Conservation (phyloP, 2,797 vertebrate genomes). For the Catostomus latipinnis region DNA sequence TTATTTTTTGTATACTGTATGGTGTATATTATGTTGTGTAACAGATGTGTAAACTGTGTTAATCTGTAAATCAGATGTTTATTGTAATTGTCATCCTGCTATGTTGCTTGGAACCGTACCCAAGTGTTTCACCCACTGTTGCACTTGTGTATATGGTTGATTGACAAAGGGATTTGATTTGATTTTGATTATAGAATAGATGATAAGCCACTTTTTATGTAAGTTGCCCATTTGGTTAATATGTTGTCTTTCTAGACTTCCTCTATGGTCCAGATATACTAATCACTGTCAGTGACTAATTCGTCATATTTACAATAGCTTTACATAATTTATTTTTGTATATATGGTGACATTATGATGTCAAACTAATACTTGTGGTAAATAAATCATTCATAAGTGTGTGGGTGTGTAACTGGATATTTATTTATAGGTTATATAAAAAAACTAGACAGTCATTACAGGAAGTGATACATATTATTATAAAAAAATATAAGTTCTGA, state of each 20-base stretch:
- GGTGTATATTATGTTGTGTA: no score
- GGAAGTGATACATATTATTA: conserved; percentile 8
- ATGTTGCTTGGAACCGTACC: no score
- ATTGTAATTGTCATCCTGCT: no score
- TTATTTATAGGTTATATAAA: neutral
- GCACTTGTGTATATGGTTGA: no score
- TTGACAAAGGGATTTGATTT: no score
- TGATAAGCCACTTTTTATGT: neutral
- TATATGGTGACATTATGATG: neutral
- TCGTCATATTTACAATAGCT: neutral
- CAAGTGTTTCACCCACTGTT: no score
- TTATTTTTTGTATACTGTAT: no score
- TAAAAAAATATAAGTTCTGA: neutral
- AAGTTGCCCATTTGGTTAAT: neutral
- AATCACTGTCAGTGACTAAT: neutral
- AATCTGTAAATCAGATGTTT: no score
- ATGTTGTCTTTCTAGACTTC: neutral
- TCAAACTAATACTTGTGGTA: neutral
- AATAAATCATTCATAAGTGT: conserved; percentile 5
- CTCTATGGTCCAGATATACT: conserved; percentile 8
- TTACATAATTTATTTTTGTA: conserved; percentile 12
- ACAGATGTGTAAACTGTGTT: no score
- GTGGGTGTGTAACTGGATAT: neutral
- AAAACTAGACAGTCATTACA: neutral
- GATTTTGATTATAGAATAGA: neutral